Evolutionary conservation across 2,888 invertebrate genomes (phyloP), one percentile per base, ranked within the genome.

Genomic region (Nomada lathburiana): DNA sequence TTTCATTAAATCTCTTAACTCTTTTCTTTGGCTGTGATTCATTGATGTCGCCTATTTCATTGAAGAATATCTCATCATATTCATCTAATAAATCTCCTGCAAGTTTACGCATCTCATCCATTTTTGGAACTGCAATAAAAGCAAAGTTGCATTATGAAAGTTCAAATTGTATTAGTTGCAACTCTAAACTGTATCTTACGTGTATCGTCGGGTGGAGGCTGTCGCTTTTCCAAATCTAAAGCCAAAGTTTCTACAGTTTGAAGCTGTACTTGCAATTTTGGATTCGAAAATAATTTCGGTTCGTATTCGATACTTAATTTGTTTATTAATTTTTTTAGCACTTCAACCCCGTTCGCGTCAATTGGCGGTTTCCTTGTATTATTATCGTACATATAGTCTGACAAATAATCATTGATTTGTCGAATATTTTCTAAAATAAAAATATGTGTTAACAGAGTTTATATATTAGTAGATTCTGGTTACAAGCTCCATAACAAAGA

Each of bases 171-270:
- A 68, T 57, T 44, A 23, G 16, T 2, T 23, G 4, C 11, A 68
- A 18, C 7, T 44, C 20, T n/a, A n/a, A 47, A 62, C 65, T 23
- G 26, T 13, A 53, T 72, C 80, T 83, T 71, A 90, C 90, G 18
- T 18, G 90, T 89, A 5, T 47, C 7, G 70, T 91, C 88, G 1
- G 11, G 5, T 5, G 83, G 78, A 1, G 50, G 50, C 5, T 67
- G 47, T 2, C 20, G 57, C 11, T 76, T n/a, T 13, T 87, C 81
- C 7, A 77, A 76, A 10, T 91, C 87, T 65, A 91, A 63, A 23
- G 89, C 90, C n/a, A 91, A 68, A 18, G 86, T 81, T 69, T 89
- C 86, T 10, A 91, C 62, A 47, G 79, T 83, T 36, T 82, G 77
- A 69, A 87, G 55, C 70, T 90, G 83, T 52, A 57, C 60, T 47